Conservation (phyloP, 2,797 vertebrate species). For the Triplophysa yarkandensis region DNA sequence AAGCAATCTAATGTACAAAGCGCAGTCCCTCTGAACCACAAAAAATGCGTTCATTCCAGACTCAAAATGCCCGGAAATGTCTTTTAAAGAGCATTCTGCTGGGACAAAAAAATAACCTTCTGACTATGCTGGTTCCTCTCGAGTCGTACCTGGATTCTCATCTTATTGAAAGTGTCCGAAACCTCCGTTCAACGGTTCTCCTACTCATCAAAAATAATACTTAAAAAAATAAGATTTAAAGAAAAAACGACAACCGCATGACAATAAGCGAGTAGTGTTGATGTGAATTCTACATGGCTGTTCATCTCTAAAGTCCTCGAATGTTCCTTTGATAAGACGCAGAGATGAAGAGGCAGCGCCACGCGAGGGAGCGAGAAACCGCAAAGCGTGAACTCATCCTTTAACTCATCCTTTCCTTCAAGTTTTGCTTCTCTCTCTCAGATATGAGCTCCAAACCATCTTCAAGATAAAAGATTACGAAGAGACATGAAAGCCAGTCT, state of each 20-base stretch:
- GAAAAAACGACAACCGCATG: slow-evolving; percentile 45
- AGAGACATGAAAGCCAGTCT: slow-evolving; percentile 63
- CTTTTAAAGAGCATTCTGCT: slow-evolving; percentile 42
- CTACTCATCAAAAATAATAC: slow-evolving; percentile 56
- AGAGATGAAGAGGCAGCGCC: slow-evolving; percentile 61
- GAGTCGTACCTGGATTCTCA: slow-evolving; percentile 29
- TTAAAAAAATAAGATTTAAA: slow-evolving; percentile 58
- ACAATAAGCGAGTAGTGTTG: slow-evolving; percentile 59
- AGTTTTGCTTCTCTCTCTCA: slow-evolving; percentile 37
- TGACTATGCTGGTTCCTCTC: slow-evolving; percentile 39
- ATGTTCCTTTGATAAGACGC: slow-evolving; percentile 60
- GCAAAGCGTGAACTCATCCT: slow-evolving; percentile 48
- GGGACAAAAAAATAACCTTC: slow-evolving; percentile 1
- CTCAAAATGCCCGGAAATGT: slow-evolving; percentile 40
- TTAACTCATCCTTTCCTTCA: slow-evolving; percentile 38
- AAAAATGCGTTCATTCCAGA: slow-evolving; percentile 36
- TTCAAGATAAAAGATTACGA: slow-evolving; percentile 59
- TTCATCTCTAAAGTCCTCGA: slow-evolving; percentile 46
- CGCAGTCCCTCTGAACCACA: slow-evolving; percentile 47
- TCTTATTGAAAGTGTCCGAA: slow-evolving; percentile 45
- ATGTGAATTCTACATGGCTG: slow-evolving; percentile 60
- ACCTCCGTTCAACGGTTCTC: slow-evolving; percentile 55
- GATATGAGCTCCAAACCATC: slow-evolving; percentile 47
- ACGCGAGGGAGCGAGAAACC: slow-evolving; percentile 56
- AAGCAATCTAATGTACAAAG: slow-evolving; percentile 57